phyloP scores from a whole-genome alignment of 2,797 vertebrate genomes.

The Rhodeus uyekii region DNA sequence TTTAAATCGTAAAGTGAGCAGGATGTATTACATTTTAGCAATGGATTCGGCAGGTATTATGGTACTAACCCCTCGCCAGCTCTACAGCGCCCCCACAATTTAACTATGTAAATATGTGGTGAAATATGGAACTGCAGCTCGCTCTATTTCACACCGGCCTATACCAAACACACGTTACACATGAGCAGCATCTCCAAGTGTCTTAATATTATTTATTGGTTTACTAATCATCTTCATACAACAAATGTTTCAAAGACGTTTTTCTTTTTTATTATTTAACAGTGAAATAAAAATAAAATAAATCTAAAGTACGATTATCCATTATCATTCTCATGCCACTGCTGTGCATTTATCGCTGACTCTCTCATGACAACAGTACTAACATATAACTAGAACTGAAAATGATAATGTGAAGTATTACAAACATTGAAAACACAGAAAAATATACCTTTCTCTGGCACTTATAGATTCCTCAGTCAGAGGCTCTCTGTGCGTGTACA shows the following conservation, averaged over 20 bases:
- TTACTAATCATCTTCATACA: not conserved
- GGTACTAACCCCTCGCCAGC: too few species aligned
- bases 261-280: conserved; percentile 71
- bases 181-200: not conserved
- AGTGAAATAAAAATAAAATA: conserved; percentile 65
- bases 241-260: conserved; percentile 68
- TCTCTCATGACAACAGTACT: conserved; percentile 56
- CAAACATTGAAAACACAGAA: conserved; percentile 70
- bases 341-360: conserved; percentile 68
- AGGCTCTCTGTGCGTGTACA: conserved; percentile 56
- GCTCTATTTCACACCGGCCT: too few species aligned
- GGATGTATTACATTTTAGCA: too few species aligned
- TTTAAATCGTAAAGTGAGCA: too few species aligned
- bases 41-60: too few species aligned
- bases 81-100: too few species aligned
- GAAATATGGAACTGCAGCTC: too few species aligned
- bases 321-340: conserved; percentile 66
- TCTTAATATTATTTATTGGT: not conserved
- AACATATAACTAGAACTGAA: conserved; percentile 59
- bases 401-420: conserved; percentile 52
- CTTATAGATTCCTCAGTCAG: conserved; percentile 56
- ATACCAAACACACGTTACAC: not conserved
- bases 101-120: too few species aligned
- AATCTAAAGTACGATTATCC: conserved; percentile 45
- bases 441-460: conserved; percentile 70